These are phyloP conservation scores for Dusona sp. DNA, from an alignment of 2,888 invertebrate genomes.

Conservation along the genomic window DNA sequence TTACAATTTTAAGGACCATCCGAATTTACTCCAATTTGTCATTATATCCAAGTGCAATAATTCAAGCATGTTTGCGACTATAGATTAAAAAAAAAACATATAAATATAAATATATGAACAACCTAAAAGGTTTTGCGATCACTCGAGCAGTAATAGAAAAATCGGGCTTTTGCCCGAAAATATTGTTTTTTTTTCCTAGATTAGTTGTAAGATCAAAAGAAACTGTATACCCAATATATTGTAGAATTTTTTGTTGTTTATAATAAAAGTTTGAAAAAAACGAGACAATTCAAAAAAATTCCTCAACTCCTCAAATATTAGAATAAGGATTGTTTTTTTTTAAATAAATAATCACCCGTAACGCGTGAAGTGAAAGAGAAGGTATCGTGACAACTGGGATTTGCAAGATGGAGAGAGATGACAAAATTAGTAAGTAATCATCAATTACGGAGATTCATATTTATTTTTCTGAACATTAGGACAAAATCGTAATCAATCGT, in stretches of 20 bases:
- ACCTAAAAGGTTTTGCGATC: constrained; percentile 25
- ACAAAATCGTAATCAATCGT: constrained; percentile 81
- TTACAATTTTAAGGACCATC: neutral
- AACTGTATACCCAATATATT: constrained; percentile 48
- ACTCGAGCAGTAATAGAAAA: constrained; percentile 24
- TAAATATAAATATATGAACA: constrained; percentile 4
- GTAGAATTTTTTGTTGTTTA: constrained; percentile 59
- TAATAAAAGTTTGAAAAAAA: constrained; percentile 58
- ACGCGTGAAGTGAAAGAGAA: neutral
- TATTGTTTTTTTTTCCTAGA: constrained; percentile 43
- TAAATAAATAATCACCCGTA: neutral
- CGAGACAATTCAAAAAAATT: neutral
- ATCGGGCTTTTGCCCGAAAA: constrained; percentile 27
- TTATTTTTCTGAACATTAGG: constrained; percentile 82
- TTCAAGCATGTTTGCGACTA: constrained; percentile 31
- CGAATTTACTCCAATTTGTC: constrained; percentile 30
- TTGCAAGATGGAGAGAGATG: constrained; percentile 14
- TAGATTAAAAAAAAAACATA: constrained; percentile 23
- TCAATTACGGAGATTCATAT: constrained; percentile 78
- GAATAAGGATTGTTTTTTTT: neutral
- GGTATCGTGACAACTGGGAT: constrained; percentile 20
- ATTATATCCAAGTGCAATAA: constrained; percentile 62
- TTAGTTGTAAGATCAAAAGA: constrained; percentile 29
- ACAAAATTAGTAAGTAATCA: constrained; percentile 25
- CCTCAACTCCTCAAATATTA: constrained; percentile 2